Percentiles rank a stretch among this genome's conserved stretches.
Evolutionary conservation across 2,888 invertebrate species (phyloP).

Genomic region (Drosophila suboccidentalis): DNA sequence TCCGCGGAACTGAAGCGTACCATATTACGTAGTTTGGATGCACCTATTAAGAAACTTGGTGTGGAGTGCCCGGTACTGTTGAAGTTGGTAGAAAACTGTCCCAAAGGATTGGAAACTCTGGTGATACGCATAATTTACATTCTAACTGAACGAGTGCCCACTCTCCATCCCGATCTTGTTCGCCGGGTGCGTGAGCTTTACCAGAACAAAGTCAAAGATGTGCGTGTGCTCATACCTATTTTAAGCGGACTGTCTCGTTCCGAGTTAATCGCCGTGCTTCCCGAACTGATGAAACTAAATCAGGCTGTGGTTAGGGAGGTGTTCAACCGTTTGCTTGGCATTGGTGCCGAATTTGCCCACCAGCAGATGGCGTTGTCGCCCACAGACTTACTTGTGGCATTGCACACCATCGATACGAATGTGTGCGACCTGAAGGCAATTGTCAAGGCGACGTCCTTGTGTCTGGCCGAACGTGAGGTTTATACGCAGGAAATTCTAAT

Average conservation of each 20-base stretch:
- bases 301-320: conserved; percentile 97
- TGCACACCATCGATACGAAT: conserved; percentile 95
- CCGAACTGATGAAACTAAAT: conserved; percentile 97
- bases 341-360: conserved; percentile 87
- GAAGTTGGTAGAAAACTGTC: conserved; percentile 95
- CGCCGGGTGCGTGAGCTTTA: conserved; percentile 95
- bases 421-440: conserved; percentile 97
- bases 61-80: conserved; percentile 92
- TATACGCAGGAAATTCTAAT: conserved; percentile 96
- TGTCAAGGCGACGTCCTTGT: conserved; percentile 96
- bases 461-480: conserved; percentile 95
- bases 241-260: conserved; percentile 95
- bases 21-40: conserved; percentile 93
- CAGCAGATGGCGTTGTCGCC: conserved; percentile 91
- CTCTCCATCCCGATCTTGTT: conserved; percentile 91
- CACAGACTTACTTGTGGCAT: conserved; percentile 94
- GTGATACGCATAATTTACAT: conserved; percentile 98
- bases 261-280: conserved; percentile 94
- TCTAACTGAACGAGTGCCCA: conserved; percentile 94
- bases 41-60: conserved; percentile 93
- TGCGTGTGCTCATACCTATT: conserved; percentile 98
- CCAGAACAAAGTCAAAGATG: conserved; percentile 96
- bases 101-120: conserved; percentile 97
- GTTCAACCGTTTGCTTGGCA: conserved; percentile 94
- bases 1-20: conserved; percentile 95